These are phyloP conservation scores for Paedocypris micromegethes DNA, from an alignment of 2,797 vertebrate genomes.

Conservation along the genomic window DNA sequence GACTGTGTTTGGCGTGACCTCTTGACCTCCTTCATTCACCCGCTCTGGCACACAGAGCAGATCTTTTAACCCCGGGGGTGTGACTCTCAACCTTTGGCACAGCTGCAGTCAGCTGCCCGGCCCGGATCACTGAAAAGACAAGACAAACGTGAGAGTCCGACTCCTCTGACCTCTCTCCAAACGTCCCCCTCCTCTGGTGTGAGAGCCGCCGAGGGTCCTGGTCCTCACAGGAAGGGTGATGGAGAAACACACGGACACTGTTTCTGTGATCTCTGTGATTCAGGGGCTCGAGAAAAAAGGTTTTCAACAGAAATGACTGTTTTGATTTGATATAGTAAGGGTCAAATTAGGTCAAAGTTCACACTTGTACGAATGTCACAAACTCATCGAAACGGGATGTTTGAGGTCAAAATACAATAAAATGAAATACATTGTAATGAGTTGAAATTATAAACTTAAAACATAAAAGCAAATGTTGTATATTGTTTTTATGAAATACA, in stretches of 20 bases:
- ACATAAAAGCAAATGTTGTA: too few relatives aligned
- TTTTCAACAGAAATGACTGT: slow-evolving; percentile 34
- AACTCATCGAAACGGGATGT: too few relatives aligned
- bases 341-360: slow-evolving; percentile 1
- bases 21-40: slow-evolving; percentile 67
- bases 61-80: slow-evolving; percentile 68
- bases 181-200: slow-evolving; percentile 40
- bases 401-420: too few relatives aligned
- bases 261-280: slow-evolving; percentile 35
- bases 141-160: slow-evolving; percentile 49
- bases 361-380: too few relatives aligned
- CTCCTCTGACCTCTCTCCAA: slow-evolving; percentile 47
- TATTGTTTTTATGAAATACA: too few relatives aligned
- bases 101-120: slow-evolving; percentile 64
- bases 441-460: too few relatives aligned
- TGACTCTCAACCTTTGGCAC: slow-evolving; percentile 77
- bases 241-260: slow-evolving; percentile 41
- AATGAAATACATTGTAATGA: too few relatives aligned
- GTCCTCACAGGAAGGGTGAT: slow-evolving; percentile 33
- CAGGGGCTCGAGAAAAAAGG: slow-evolving; percentile 25
- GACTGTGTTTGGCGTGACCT: slow-evolving; percentile 61
- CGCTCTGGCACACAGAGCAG: slow-evolving; percentile 62
- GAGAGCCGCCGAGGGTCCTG: slow-evolving; percentile 18
- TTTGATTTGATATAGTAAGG: slow-evolving; percentile 14
- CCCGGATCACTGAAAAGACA: slow-evolving; percentile 44